Conservation (phyloP, 2,888 invertebrate species). For the Tridacna crocea region DNA sequence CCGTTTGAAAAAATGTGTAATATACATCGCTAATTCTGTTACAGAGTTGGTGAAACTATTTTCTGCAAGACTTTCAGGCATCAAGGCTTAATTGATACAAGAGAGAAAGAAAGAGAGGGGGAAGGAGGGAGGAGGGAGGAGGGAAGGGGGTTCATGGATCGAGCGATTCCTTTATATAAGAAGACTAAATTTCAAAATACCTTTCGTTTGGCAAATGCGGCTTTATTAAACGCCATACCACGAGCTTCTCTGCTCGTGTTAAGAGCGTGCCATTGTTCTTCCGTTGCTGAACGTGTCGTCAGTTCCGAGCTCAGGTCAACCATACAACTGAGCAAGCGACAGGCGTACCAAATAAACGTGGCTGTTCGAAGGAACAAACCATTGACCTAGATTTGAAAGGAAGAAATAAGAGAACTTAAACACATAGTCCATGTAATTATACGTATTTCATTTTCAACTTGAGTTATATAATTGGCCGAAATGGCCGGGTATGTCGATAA, state of each 20-base stretch:
- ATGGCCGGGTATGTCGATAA: background rate
- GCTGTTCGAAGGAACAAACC: constrained; percentile 58
- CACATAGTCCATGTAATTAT: background rate
- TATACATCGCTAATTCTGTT: too few relatives aligned
- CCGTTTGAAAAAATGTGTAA: too few relatives aligned
- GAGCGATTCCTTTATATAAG: too few relatives aligned
- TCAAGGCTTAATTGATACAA: too few relatives aligned
- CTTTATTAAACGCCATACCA: constrained; percentile 76
- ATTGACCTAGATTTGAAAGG: background rate
- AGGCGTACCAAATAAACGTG: constrained; percentile 54
- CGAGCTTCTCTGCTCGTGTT: constrained; percentile 69
- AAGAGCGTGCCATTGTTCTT: constrained; percentile 78
- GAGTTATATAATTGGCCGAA: background rate
- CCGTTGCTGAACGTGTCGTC: constrained; percentile 74
- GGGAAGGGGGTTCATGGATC: too few relatives aligned
- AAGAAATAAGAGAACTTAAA: background rate
- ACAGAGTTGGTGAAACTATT: too few relatives aligned
- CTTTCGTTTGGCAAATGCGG: constrained; percentile 71
- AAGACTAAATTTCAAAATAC: constrained; percentile 48
- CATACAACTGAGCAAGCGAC: constrained; percentile 67
- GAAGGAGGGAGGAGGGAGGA: too few relatives aligned
- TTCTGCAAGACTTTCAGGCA: too few relatives aligned
- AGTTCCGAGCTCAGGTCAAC: constrained; percentile 67
- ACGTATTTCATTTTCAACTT: too few relatives aligned
- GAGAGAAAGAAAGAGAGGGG: too few relatives aligned